Base-by-base conservation (phyloP, 2,888 invertebrate genomes). In the Spilarctia lutea region DNA sequence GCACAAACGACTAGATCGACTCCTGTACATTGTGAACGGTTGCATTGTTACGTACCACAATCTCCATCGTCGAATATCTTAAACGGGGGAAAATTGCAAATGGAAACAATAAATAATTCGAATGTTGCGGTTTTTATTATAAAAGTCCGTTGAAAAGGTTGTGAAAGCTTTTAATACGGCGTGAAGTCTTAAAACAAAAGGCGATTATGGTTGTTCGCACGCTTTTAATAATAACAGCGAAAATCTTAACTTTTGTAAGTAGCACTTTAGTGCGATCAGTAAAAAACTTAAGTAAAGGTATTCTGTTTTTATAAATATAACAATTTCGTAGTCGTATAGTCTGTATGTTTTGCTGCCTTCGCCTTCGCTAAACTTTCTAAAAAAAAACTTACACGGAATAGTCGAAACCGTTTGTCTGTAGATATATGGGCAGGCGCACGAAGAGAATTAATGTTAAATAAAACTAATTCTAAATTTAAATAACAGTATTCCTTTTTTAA, bases 61-160 rank as follows among this genome's bases (percentile, higher is more conserved):
- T 83, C 84, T 65, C 83, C 85, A 85, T 83, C 82, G 81, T 84
- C 82, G 85, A 87, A 89, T 88, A 83, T 74, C 83, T 87, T 88
- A 91, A 89, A 86, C 75, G 85, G 79, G 86, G 80, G 85, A 89
- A 91, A 90, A 91, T 92, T 90, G 87, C 88, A 89, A 91, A 91
- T 89, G 90, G 86, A 86, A 86, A 90, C 90, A 91, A 93, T 94
- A 93, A 94, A 93, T 93, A 93, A 93, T 93, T 94, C 88, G 87
- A 88, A 87, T 89, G 89, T 90, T 89, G 90, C 83, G 91, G 91
- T 91, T 92, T 90, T 90, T 89, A 88, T 88, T 85, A 85, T 90
- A 85, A 91, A 91, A 92, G 89, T 89, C 86, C 83, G 88, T 84
- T 86, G 87, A 91, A 94, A 91, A 91, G 90, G 90, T 88, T 87